These are phyloP conservation scores for Sinocyclocheilus anophthalmus DNA, from an alignment of 2,113 vertebrate genomes.

Conservation along the genomic window DNA sequence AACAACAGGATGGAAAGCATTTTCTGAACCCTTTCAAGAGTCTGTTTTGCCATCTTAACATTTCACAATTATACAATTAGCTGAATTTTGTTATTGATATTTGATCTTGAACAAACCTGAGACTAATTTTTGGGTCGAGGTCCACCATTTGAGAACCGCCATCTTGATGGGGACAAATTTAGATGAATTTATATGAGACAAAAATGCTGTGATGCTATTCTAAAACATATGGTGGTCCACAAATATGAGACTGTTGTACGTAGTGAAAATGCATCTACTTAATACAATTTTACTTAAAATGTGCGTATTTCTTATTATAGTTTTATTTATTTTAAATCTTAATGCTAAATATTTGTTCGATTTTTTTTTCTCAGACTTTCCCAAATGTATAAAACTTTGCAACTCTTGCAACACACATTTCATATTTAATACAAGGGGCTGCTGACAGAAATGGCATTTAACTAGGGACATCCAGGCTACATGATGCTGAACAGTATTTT, in stretches of 20 bases:
- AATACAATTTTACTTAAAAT: not conserved
- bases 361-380: not conserved
- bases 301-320: too few species aligned
- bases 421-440: not conserved
- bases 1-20: not conserved
- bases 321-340: too few species aligned
- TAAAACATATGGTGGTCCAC: not conserved
- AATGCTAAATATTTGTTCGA: too few species aligned
- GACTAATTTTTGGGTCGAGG: not conserved
- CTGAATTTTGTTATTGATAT: not conserved
- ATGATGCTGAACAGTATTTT: not conserved
- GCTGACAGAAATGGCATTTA: constrained; percentile 8
- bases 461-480: not conserved
- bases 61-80: not conserved
- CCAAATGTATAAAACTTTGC: not conserved
- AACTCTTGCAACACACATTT: not conserved
- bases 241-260: not conserved
- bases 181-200: not conserved
- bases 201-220: not conserved
- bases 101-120: not conserved
- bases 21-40: not conserved
- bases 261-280: not conserved
- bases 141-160: not conserved
- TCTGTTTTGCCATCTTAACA: not conserved
- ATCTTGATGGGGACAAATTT: not conserved